These are phyloP conservation scores for Acanthochromis polyacanthus DNA, from an alignment of 2,113 vertebrate genomes.

Conservation along the genomic window DNA sequence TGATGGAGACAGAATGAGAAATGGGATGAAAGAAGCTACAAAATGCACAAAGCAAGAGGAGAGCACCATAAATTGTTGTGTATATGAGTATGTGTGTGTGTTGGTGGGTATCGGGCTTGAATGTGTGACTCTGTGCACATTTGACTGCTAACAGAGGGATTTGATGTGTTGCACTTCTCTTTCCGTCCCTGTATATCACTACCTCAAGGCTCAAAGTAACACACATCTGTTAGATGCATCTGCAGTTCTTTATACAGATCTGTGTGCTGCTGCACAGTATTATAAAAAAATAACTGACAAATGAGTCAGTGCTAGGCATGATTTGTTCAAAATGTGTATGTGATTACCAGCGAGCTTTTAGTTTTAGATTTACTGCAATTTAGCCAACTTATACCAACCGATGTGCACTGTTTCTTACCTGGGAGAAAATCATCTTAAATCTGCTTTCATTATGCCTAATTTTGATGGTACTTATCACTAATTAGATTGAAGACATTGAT, in stretches of 20 bases:
- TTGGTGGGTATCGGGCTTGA: slow-evolving; percentile 6
- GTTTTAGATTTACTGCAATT: background rate
- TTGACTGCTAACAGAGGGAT: slow-evolving; percentile 36
- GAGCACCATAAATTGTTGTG: background rate
- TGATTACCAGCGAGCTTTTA: too few species aligned
- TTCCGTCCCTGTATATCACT: slow-evolving; percentile 58
- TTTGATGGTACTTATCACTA: slow-evolving; percentile 3
- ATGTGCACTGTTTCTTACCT: slow-evolving; percentile 14
- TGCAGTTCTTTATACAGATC: slow-evolving; percentile 4
- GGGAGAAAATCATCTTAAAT: too few species aligned
- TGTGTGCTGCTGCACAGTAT: background rate
- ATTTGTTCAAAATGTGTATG: background rate
- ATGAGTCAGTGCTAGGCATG: background rate
- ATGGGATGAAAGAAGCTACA: slow-evolving; percentile 3
- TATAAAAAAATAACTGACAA: background rate
- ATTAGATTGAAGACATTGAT: slow-evolving; percentile 11
- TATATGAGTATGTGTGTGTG: slow-evolving; percentile 23
- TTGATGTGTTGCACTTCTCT: slow-evolving; percentile 67
- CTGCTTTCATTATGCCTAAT: too few species aligned
- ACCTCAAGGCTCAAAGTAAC: slow-evolving; percentile 73
- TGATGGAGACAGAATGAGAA: slow-evolving; percentile 34
- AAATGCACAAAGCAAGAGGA: slow-evolving; percentile 41
- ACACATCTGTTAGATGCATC: slow-evolving; percentile 40
- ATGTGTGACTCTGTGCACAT: slow-evolving; percentile 6
- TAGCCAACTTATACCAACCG: background rate